Conservation (phyloP, 2,797 vertebrate genomes). For the Gephyroberyx darwinii region DNA sequence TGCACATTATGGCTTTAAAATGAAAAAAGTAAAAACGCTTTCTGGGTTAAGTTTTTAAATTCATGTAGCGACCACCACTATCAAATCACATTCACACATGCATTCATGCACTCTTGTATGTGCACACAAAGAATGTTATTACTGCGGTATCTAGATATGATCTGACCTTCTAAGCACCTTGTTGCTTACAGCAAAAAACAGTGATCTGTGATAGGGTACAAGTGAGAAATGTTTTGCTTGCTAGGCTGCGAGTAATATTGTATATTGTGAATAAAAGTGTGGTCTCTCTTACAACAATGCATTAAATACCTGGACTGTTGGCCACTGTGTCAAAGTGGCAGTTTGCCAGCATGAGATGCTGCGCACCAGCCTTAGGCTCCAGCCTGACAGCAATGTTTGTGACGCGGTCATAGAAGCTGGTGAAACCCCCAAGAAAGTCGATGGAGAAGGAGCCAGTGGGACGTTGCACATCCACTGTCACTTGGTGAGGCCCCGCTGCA, state of each 20-base stretch:
- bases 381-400: constrained; percentile 92
- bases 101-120: background rate
- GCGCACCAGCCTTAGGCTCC: constrained; percentile 86
- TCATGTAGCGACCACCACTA: background rate
- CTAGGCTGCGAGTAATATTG: background rate
- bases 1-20: background rate
- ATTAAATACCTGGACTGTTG: constrained; percentile 88
- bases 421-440: constrained; percentile 96
- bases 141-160: constrained; percentile 2
- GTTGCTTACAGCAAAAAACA: background rate
- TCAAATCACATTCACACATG: background rate
- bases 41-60: background rate
- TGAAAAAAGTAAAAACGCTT: background rate
- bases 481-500: constrained; percentile 76
- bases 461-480: constrained; percentile 88
- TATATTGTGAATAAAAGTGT: too few relatives aligned
- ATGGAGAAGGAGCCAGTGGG: constrained; percentile 96
- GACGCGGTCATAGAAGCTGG: constrained; percentile 95
- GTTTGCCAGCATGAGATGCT: constrained; percentile 93
- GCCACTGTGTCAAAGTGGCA: constrained; percentile 98
- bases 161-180: background rate
- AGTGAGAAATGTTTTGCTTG: background rate
- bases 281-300: too few relatives aligned
- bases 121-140: background rate
- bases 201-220: background rate